A percentile compares a stretch with the other conserved stretches of the same genome.
phyloP scores from a whole-genome alignment of 1,140 invertebrate genomes.

The Acromyrmex charruanus region DNA sequence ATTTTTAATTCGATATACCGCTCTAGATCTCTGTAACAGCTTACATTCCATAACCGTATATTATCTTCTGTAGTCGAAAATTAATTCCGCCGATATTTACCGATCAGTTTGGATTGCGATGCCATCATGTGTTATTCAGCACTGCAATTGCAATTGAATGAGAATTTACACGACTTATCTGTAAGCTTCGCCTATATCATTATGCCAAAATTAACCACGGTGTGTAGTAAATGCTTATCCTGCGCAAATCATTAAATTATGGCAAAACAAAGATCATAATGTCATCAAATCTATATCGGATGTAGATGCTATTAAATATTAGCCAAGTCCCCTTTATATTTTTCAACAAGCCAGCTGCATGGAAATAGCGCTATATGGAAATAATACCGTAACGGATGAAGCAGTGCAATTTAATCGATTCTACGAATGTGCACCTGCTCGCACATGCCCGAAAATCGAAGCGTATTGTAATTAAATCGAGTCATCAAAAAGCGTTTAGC shows the following conservation, averaged over 20 bases:
- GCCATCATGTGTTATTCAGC: constrained; percentile 11
- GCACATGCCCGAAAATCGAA: constrained; percentile 46
- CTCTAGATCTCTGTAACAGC: constrained; percentile 37
- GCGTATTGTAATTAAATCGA: constrained; percentile 57
- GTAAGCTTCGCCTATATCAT: background rate
- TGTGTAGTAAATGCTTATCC: background rate
- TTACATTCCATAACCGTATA: constrained; percentile 21
- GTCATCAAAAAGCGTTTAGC: constrained; percentile 59
- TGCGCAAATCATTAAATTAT: background rate
- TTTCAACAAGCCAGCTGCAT: background rate
- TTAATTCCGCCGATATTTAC: constrained; percentile 32
- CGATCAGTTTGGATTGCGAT: constrained; percentile 33
- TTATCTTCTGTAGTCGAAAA: constrained; percentile 46
- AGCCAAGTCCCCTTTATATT: background rate
- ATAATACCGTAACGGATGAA: constrained; percentile 27
- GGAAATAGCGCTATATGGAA: constrained; percentile 19
- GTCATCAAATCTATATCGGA: background rate
- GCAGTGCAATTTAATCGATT: constrained; percentile 48
- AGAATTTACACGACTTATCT: constrained; percentile 24
- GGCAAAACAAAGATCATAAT: background rate
- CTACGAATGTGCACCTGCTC: constrained; percentile 9
- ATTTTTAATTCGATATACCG: constrained; percentile 45
- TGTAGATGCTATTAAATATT: background rate
- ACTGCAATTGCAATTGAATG: constrained; percentile 10
- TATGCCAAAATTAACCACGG: constrained; percentile 8